Base-by-base conservation (phyloP, 64 coral and sea anemone genomes). In the Hydrozoanthus tunicans region DNA sequence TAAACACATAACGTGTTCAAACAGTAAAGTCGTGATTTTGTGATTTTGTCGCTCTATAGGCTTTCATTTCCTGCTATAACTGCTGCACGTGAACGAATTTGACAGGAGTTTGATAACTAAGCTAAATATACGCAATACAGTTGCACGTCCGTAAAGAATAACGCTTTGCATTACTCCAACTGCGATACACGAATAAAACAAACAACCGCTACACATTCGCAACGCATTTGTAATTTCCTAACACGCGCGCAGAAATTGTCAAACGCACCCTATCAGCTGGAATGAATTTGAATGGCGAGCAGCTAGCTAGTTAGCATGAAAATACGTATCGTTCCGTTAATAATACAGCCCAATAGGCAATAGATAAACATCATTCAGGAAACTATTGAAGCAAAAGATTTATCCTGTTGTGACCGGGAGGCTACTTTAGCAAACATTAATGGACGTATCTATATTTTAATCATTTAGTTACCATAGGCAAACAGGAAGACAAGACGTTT, bases 291-390 rank as follows among this genome's bases (percentile, higher is more conserved):
- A 43, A 2, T 43, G 0, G 32, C 32, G 32, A 43, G 32, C 32
- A 43, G 32, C 32, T 43, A 43, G 27, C 32, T 43, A 43, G 27
- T 83, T 7, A 52, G 32, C 79, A 43, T 62, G 25, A 24, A 73
- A 23, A 12, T 55, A 58, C 9, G 20, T 51, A 11, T 13, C 10
- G 70, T 6, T 51, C 73, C 6, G 53, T 43, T 13, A 60, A 59
- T 14, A 3, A 7, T 54, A 17, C 0, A 86, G 11, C 26, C 52
- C 43, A 17, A 86, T 25, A 43, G 32, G 32, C 32, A 88, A 86
- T 74, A 55, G 56, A 72, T 73, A 88, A 88, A 88, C 68, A 88
- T 74, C 32, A 51, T 56, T 88, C 67, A 43, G 52, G 59, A 75
- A 62, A 3, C 67, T 24, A 57, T 71, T 43, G n/a, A 9, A 58